phyloP scores from a whole-genome alignment of 2,888 invertebrate species.

The Ormyrus nitidulus region DNA sequence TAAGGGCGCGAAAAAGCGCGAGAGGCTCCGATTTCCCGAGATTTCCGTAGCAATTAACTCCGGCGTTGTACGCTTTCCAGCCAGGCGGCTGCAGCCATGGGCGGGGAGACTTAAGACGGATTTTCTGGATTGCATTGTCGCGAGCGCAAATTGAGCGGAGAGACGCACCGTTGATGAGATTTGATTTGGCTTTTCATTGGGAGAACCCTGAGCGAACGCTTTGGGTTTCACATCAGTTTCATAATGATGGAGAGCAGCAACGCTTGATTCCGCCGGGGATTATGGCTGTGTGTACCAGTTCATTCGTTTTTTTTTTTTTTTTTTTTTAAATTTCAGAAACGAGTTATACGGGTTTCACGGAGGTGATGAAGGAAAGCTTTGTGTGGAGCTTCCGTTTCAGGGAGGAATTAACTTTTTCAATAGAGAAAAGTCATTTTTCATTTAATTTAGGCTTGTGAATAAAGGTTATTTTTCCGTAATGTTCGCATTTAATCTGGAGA shows the following conservation, averaged over 20 bases:
- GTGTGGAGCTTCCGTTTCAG: not conserved
- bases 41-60: constrained; percentile 43
- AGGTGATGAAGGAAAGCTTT: not conserved
- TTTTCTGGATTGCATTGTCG: constrained; percentile 13
- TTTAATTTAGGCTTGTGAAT: too few species aligned
- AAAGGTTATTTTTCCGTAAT: too few species aligned
- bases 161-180: constrained; percentile 31
- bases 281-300: too few species aligned
- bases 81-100: not conserved
- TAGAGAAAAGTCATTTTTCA: too few species aligned
- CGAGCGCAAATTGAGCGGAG: constrained; percentile 27
- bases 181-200: constrained; percentile 38
- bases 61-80: constrained; percentile 11
- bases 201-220: not conserved
- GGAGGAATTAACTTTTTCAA: not conserved
- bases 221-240: too few species aligned
- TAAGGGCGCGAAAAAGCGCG: not conserved
- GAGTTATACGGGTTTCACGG: constrained; percentile 8
- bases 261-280: too few species aligned
- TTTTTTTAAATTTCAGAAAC: too few species aligned
- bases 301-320: too few species aligned
- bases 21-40: constrained; percentile 25
- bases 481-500: too few species aligned
- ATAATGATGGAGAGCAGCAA: too few species aligned
- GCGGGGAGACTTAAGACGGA: not conserved